These are phyloP conservation scores for Hoplostethus atlanticus DNA, from an alignment of 2,797 vertebrate species.

Conservation along the genomic window DNA sequence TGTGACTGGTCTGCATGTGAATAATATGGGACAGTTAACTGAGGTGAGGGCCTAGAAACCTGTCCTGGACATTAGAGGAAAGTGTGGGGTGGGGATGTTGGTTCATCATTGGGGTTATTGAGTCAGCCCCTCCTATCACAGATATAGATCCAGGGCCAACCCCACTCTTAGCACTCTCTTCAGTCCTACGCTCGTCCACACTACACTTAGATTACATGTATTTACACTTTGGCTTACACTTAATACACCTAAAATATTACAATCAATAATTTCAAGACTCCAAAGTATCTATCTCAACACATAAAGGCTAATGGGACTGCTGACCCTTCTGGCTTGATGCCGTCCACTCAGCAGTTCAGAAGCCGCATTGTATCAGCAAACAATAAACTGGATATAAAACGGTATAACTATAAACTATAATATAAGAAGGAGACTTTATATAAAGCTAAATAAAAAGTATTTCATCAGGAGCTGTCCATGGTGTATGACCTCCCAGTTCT, in stretches of 20 bases:
- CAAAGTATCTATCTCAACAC: too few species aligned
- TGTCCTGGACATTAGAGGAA: too few species aligned
- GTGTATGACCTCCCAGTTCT: too few species aligned
- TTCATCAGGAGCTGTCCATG: neutral
- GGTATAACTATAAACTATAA: neutral
- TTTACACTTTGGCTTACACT: too few species aligned
- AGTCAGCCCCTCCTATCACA: neutral
- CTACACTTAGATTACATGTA: neutral
- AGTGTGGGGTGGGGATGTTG: neutral
- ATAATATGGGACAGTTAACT: too few species aligned
- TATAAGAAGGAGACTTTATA: too few species aligned
- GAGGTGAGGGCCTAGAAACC: too few species aligned
- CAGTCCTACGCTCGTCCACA: neutral
- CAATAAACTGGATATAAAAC: neutral
- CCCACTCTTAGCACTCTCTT: slow-evolving; percentile 31
- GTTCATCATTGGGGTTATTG: slow-evolving; percentile 16
- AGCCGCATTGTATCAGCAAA: neutral
- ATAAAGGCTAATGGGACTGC: too few species aligned
- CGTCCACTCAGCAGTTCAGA: neutral
- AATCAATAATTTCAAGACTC: too few species aligned
- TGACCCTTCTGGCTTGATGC: too few species aligned
- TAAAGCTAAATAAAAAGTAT: neutral
- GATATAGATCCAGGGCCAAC: slow-evolving; percentile 29
- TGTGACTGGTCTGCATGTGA: too few species aligned
- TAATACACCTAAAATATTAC: too few species aligned